Base-by-base conservation (phyloP, 2,888 invertebrate species). In the Urechis unicinctus region DNA sequence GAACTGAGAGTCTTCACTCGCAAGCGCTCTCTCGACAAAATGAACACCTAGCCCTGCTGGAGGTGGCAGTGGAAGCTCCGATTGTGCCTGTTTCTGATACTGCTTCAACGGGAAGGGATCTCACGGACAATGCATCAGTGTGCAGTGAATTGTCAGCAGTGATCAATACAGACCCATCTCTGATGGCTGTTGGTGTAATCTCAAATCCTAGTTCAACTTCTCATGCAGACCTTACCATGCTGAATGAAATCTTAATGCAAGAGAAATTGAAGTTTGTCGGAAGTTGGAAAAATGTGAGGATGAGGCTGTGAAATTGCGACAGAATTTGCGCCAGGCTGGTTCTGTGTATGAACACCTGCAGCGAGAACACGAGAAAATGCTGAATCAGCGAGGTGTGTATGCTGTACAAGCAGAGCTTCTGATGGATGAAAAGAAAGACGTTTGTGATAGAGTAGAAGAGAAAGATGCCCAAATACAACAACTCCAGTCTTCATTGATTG, bases 161-260 rank as follows among this genome's bases (percentile, higher is more conserved):
- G n/a, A n/a, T n/a, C n/a, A n/a, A n/a, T n/a, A n/a, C n/a, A n/a
- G n/a, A n/a, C n/a, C n/a, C n/a, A n/a, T n/a, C n/a, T n/a, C n/a
- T n/a, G n/a, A n/a, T n/a, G n/a, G n/a, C n/a, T n/a, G n/a, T n/a
- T n/a, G n/a, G n/a, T n/a, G n/a, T n/a, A n/a, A n/a, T n/a, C n/a
- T n/a, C n/a, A n/a, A n/a, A n/a, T 36, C 9, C 17, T 36, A 36
- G 41, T 36, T 17, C n/a, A n/a, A n/a, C n/a, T n/a, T n/a, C 44
- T 43, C 30, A 41, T 28, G 43, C 29, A n/a, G 57, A 57, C 21
- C 36, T 57, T 4, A 13, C 41, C 5, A 26, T 56, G 9, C 56
- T 52, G 53, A 52, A 52, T 50, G 58, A 58, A 45, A 52, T 58
- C 3, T 30, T 58, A 17, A 22, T 43, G 25, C 51, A 58, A 43